A percentile compares a stretch with the other conserved stretches of the same genome.
Evolutionary conservation across 2,888 invertebrate genomes (phyloP).

Genomic region (Resseliella maxima): DNA sequence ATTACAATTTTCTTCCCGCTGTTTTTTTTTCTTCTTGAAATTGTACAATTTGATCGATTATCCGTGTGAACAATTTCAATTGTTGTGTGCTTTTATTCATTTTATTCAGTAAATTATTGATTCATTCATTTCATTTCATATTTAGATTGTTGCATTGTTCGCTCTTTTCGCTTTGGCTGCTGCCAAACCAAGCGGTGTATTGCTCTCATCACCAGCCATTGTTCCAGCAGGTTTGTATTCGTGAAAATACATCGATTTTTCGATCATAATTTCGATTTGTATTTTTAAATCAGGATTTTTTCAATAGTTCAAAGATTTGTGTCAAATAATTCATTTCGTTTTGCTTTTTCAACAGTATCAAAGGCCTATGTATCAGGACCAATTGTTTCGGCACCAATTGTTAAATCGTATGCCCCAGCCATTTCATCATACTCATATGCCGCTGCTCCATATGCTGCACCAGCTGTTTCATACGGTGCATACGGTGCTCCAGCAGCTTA

Average conservation of each 20-base stretch:
- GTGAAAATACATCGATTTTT: background rate
- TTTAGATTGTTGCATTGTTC: conserved; percentile 26
- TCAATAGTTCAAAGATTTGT: no score
- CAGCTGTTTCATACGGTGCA: no score
- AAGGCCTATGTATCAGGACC: background rate
- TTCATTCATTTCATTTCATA: background rate
- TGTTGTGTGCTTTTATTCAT: background rate
- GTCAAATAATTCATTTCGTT: no score
- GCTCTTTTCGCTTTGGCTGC: background rate
- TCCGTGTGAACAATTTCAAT: background rate
- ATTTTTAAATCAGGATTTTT: no score
- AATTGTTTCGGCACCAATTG: background rate
- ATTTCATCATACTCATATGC: conserved; percentile 16
- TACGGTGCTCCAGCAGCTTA: no score
- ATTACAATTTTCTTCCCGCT: no score
- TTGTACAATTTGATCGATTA: background rate
- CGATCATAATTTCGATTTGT: no score
- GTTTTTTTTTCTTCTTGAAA: background rate
- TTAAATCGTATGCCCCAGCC: background rate
- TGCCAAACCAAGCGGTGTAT: background rate
- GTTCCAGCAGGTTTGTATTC: background rate
- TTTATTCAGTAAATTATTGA: background rate
- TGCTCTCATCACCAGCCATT: background rate
- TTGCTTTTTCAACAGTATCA: background rate
- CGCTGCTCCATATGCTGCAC: background rate